Evolutionary conservation across 2,888 invertebrate genomes (phyloP).

Genomic region (Gortyna flavago): DNA sequence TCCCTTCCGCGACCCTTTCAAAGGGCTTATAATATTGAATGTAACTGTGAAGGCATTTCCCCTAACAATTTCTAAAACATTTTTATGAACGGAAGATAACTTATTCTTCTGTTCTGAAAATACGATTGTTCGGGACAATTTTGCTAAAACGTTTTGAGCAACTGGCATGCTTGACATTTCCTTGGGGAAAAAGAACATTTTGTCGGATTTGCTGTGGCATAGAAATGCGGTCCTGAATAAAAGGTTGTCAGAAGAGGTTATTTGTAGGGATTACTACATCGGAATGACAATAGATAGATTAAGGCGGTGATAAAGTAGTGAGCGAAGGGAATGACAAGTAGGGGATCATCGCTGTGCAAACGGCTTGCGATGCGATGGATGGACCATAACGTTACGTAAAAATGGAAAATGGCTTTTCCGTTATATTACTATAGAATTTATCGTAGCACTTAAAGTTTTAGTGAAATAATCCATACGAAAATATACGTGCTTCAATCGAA

Average conservation of each 20-base stretch:
- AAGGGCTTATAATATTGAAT: slow-evolving; percentile 49
- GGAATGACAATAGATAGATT: slow-evolving; percentile 61
- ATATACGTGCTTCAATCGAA: not conserved
- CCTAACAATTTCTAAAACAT: slow-evolving; percentile 39
- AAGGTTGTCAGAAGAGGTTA: slow-evolving; percentile 39
- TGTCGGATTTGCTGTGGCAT: slow-evolving; percentile 33
- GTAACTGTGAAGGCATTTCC: slow-evolving; percentile 47
- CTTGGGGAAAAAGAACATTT: slow-evolving; percentile 46
- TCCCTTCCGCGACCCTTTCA: slow-evolving; percentile 41
- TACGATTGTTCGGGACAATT: slow-evolving; percentile 46
- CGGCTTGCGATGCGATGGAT: slow-evolving; percentile 43
- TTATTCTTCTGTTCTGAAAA: slow-evolving; percentile 39
- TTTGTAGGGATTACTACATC: slow-evolving; percentile 47
- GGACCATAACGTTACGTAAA: slow-evolving; percentile 39
- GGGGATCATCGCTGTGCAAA: slow-evolving; percentile 60
- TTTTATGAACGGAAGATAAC: slow-evolving; percentile 43
- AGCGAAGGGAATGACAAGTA: slow-evolving; percentile 64
- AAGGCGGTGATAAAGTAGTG: slow-evolving; percentile 61
- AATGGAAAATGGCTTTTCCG: slow-evolving; percentile 25
- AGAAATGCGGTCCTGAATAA: slow-evolving; percentile 40
- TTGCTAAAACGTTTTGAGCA: slow-evolving; percentile 47
- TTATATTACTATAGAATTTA: not conserved
- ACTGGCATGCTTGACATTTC: slow-evolving; percentile 50
- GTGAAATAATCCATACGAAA: slow-evolving; percentile 1
- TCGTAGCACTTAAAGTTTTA: not conserved